Base-by-base conservation (phyloP, 2,113 vertebrate species). In the Trichomycterus rosablanca region DNA sequence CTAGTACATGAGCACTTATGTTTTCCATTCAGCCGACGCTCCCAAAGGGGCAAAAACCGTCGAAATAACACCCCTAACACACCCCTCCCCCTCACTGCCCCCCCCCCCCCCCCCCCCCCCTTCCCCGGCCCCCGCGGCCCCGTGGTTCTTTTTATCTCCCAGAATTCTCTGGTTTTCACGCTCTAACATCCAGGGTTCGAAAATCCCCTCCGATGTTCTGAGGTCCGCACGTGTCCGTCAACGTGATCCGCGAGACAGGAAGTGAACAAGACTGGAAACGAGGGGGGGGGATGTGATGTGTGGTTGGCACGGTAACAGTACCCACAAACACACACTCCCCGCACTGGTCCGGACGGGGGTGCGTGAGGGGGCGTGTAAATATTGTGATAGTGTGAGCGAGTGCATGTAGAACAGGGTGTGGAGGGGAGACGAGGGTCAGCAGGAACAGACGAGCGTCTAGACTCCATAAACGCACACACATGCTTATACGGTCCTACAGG, bases 321-420 rank as follows among this genome's bases (percentile, higher is more conserved):
- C 30, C 2, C 44, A 34, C 42, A 32, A 26, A 44, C 55, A 43
- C 14, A 45, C 39, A 44, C 39, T 43, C 39, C n/a, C n/a, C n/a
- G n/a, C n/a, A n/a, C n/a, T 14, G 2, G 5, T 50, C 48, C 34
- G n/a, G 11, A 1, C 4, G 5, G 63, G 49, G 40, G 52, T 69
- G 46, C 56, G 44, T 63, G 57, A 59, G 39, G 37, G n/a, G 62
- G 52, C 39, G 14, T 57, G 59, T 67, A 67, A 72, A 72, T 67
- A 67, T 67, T 67, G 35, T 58, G 52, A 63, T 45, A n/a, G n/a
- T 57, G 39, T 39, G 35, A 23, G 35, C 46, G 26, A 3, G 19
- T 30, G 14, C 43, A 42, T 49, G 45, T 22, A 59, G 39, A 40
- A n/a, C n/a, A n/a, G n/a, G n/a, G n/a, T 28, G 2, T 24, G 6